Conservation (phyloP, 2,888 invertebrate species). For the Hoplodrina ambigua region DNA sequence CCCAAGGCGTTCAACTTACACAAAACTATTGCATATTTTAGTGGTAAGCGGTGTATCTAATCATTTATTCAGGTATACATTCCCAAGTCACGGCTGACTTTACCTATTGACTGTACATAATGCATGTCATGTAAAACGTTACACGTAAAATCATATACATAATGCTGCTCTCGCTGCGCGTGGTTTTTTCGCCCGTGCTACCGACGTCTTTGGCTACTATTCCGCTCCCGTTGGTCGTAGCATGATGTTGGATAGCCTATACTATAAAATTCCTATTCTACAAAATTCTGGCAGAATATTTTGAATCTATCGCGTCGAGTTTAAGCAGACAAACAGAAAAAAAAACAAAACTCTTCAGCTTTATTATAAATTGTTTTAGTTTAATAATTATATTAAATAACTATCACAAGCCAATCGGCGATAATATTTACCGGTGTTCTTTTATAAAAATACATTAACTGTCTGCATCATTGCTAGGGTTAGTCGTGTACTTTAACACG, state of each 20-base stretch:
- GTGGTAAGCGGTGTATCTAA: slow-evolving; percentile 82
- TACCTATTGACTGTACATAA: slow-evolving; percentile 83
- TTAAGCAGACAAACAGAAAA: too few species aligned
- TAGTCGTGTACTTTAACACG: background rate
- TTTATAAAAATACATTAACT: background rate
- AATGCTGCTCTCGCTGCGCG: too few species aligned
- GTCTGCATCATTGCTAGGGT: background rate
- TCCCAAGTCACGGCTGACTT: slow-evolving; percentile 82
- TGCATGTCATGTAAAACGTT: slow-evolving; percentile 80
- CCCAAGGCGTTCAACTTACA: slow-evolving; percentile 87
- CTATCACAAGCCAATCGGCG: background rate
- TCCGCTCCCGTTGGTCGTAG: too few species aligned
- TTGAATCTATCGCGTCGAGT: too few species aligned
- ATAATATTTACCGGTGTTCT: background rate
- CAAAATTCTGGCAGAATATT: too few species aligned
- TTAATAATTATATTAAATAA: background rate
- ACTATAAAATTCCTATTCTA: too few species aligned
- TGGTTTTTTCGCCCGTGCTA: too few species aligned
- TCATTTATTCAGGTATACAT: slow-evolving; percentile 88
- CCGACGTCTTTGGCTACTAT: too few species aligned
- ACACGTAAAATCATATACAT: slow-evolving; percentile 59
- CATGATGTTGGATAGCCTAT: too few species aligned
- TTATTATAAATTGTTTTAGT: too few species aligned
- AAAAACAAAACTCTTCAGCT: too few species aligned
- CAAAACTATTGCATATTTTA: slow-evolving; percentile 89